Percentiles rank a stretch among this genome's conserved stretches.
Conservation (phyloP, 2,113 vertebrate species). For the Carlito syrichta region DNA sequence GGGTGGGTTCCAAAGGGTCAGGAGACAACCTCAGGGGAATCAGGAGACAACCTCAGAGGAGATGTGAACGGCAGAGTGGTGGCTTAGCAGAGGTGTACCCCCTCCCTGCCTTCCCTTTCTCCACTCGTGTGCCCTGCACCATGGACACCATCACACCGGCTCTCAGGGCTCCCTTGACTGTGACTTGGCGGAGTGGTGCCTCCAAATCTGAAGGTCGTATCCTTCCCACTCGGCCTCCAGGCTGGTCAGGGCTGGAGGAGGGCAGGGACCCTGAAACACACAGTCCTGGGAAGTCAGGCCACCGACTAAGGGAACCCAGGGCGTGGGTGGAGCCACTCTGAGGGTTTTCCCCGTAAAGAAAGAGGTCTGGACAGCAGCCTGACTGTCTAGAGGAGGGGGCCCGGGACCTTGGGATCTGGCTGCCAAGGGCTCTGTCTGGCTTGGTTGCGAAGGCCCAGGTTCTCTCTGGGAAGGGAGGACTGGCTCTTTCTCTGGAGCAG, state of each 20-base stretch:
- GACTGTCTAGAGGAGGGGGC: neutral
- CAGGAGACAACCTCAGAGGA: neutral
- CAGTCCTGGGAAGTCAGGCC: neutral
- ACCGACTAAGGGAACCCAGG: neutral
- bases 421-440: accelerated
- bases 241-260: neutral
- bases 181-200: neutral
- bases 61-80: accelerated
- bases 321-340: neutral
- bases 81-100: neutral
- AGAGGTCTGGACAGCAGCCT: accelerated
- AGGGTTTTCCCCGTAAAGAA: neutral
- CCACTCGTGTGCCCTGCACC: accelerated
- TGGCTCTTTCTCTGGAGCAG: neutral
- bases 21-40: neutral
- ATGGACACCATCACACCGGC: neutral
- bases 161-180: neutral
- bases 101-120: accelerated
- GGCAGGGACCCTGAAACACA: neutral
- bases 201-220: too few relatives aligned
- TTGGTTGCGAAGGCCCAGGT: neutral
- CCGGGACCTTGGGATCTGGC: neutral
- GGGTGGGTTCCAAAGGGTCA: neutral
- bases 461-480: neutral
- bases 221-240: neutral